Percentiles rank a stretch among this genome's conserved stretches.
phyloP scores from a whole-genome alignment of 2,888 invertebrate genomes.

The Yponomeuta cagnagella region DNA sequence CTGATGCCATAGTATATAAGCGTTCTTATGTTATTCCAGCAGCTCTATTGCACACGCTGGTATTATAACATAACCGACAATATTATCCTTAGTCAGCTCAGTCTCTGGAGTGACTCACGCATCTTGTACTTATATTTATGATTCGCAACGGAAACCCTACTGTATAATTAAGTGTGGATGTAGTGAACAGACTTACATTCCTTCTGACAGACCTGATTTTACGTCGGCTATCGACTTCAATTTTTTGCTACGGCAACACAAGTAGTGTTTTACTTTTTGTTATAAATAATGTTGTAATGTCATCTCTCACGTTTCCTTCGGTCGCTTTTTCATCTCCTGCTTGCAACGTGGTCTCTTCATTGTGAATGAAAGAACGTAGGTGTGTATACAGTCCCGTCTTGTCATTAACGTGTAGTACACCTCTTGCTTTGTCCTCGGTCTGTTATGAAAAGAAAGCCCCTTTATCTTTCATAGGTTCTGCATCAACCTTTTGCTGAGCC shows the following conservation, averaged over 20 bases:
- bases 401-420: conserved; percentile 48
- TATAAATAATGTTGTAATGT: neutral
- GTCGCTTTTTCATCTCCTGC: neutral
- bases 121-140: conserved; percentile 42
- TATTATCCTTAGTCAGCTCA: conserved; percentile 33
- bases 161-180: conserved; percentile 30
- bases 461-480: conserved; percentile 5
- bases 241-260: neutral
- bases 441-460: conserved; percentile 26
- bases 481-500: neutral
- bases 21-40: neutral
- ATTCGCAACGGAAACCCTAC: conserved; percentile 47
- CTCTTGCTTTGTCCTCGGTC: conserved; percentile 45
- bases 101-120: conserved; percentile 44
- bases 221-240: neutral
- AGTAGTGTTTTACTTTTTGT: neutral
- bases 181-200: conserved; percentile 18
- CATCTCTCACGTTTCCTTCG: neutral
- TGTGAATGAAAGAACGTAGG: neutral
- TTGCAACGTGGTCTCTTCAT: conserved; percentile 8
- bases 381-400: conserved; percentile 26
- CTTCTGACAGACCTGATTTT: conserved; percentile 12
- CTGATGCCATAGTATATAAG: neutral
- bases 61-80: conserved; percentile 8
- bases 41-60: neutral